Evolutionary conservation across 2,888 invertebrate species (phyloP), one percentile per base, ranked within the genome.

Genomic region (Xanthia togata): DNA sequence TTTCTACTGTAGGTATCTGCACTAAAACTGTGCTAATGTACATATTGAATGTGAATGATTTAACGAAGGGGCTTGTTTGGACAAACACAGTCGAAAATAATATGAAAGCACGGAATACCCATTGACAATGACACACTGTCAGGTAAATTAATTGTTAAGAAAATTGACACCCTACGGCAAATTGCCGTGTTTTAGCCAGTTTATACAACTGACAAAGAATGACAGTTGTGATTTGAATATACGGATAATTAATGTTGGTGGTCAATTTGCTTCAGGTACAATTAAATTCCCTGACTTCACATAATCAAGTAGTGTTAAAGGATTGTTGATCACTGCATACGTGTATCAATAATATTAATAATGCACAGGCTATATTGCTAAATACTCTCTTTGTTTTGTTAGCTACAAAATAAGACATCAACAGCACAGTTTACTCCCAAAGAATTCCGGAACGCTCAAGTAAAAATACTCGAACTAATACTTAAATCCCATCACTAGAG

Each of bases 401-500:
- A 31, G 53, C 14, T 8, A 60, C 26, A 35, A 31, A 79, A 71
- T 53, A 73, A 64, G n/a, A 82, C 60, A 57, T 50, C 23, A 74
- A 62, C 35, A 50, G 20, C 6, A 23, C 11, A 47, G 38, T 53
- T 17, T 35, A 59, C 31, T 35, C 17, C 2, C 11, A 55, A 26
- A 23, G 60, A 74, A 74, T 75, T 81, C 70, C 53, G 23, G 44
- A 60, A 85, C 44, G 35, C 62, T 81, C 23, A n/a, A 62, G 44
- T 75, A 68, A 70, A 84, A 75, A 81, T 74, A 81, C 70, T 74
- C 57, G 65, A 50, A 67, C 62, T 63, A 70, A 81, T 85, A 76
- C 85, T 71, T 60, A 60, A 77, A 53, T 64, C 59, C 73, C 83
- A 84, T 81, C 89, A 79, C 87, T 85, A 88, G 62, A 83, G 47